A percentile compares a stretch with the other conserved stretches of the same genome.
These are phyloP conservation scores for Pocota personata DNA, from an alignment of 2,888 invertebrate species.

Conservation along the genomic window DNA sequence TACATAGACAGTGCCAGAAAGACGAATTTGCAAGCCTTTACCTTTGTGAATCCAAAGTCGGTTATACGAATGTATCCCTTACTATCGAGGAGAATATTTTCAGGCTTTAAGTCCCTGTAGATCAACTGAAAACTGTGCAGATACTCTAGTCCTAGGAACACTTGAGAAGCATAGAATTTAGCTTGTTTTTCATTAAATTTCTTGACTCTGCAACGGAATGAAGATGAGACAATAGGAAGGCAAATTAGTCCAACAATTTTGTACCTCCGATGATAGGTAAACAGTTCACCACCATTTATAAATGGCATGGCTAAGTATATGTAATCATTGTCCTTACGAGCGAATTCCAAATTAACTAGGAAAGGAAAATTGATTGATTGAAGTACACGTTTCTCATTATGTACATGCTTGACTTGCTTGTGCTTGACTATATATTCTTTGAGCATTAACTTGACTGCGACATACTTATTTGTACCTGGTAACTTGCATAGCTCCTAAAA, in stretches of 20 bases:
- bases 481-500: slow-evolving; percentile 84
- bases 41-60: slow-evolving; percentile 97
- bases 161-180: slow-evolving; percentile 96
- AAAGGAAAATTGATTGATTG: slow-evolving; percentile 95
- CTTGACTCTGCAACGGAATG: slow-evolving; percentile 76
- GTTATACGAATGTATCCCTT: slow-evolving; percentile 93
- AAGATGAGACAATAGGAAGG: background rate
- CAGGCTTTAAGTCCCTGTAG: slow-evolving; percentile 96
- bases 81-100: slow-evolving; percentile 92
- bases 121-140: slow-evolving; percentile 93
- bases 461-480: slow-evolving; percentile 81
- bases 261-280: slow-evolving; percentile 88
- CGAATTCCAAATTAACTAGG: slow-evolving; percentile 92
- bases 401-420: slow-evolving; percentile 94
- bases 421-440: slow-evolving; percentile 94
- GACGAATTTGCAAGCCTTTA: slow-evolving; percentile 75
- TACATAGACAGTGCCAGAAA: background rate
- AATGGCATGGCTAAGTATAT: slow-evolving; percentile 94
- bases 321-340: slow-evolving; percentile 93
- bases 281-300: slow-evolving; percentile 94
- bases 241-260: background rate
- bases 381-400: slow-evolving; percentile 95
- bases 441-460: slow-evolving; percentile 95
- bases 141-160: slow-evolving; percentile 95
- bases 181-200: slow-evolving; percentile 91